Percentiles rank a stretch among this genome's conserved stretches.
Conservation (phyloP, 2,797 vertebrate genomes). For the Sebastes paucispinis region DNA sequence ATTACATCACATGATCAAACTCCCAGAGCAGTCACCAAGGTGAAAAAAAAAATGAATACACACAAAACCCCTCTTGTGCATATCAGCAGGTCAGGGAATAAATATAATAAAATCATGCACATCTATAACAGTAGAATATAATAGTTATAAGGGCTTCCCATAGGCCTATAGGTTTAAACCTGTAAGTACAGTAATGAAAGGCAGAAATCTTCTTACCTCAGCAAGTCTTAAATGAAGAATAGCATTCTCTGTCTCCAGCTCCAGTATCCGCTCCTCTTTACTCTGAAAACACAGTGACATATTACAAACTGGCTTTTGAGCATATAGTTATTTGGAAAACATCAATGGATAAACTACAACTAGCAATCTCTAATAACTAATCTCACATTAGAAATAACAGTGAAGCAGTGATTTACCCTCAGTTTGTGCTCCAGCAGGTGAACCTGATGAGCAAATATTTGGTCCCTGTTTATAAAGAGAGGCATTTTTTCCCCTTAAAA, state of each 20-base stretch:
- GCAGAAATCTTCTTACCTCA: conserved; percentile 77
- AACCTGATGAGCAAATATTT: conserved; percentile 80
- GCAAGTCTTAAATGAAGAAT: conserved; percentile 87
- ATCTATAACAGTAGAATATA: background rate
- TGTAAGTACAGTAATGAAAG: background rate
- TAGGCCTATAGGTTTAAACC: background rate
- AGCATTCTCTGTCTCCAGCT: conserved; percentile 89
- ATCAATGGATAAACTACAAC: background rate
- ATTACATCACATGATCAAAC: background rate
- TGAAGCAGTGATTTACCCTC: conserved; percentile 59
- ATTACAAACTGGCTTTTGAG: background rate
- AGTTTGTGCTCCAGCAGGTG: conserved; percentile 83
- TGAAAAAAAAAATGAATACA: background rate
- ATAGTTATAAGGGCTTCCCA: background rate
- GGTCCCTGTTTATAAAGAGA: conserved; percentile 79
- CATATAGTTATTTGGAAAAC: background rate
- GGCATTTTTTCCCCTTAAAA: conserved; percentile 57
- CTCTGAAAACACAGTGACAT: conserved; percentile 66
- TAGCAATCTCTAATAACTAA: background rate
- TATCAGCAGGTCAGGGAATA: background rate
- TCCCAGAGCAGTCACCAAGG: background rate
- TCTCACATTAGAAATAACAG: background rate
- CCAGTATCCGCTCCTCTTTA: conserved; percentile 88
- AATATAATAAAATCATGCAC: background rate
- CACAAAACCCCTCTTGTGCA: background rate